Base-by-base conservation (phyloP, 2,797 vertebrate genomes). In the Coilia nasus region DNA sequence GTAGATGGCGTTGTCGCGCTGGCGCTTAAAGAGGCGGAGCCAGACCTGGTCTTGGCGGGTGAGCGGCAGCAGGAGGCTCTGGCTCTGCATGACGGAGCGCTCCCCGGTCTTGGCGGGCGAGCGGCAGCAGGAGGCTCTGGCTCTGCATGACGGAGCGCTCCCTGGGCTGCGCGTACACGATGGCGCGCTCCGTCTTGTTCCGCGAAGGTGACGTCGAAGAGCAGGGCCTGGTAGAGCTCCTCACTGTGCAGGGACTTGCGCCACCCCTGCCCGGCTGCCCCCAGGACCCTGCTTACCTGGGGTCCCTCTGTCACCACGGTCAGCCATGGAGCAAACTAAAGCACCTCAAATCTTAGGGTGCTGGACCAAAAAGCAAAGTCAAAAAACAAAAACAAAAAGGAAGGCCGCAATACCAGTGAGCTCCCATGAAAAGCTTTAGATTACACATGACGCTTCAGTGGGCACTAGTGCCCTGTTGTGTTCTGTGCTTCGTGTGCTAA, bases 81-180 rank as follows among this genome's bases (percentile, higher is more conserved):
- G 98, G 85, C 98, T 98, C 95, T 99, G 98, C 98, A 99, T 99
- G 93, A 99, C 98, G 94, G 98, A 99, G 88, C 98, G 97, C 88
- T 99, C 97, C 0, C 97, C 97, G 90, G 98, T 98, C 87, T 99
- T 98, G 0, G 97, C 97, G 0, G 83, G 85, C 93, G 87, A 99
- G 95, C 67, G 95, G 89, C 92, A 99, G 93, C 97, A 99, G 97
- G 85, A 99, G 88, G 82, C 97, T 99, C 94, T 99, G 98, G 85
- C 98, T 98, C 95, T 99, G 99, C 64, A 99, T 92, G 88, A 99
- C 98, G 71, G 96, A 98, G 0, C 89, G 94, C 83, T 96, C 96
- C 0, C 97, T 97, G 90, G 98, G 98, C 87, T 99, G 98, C 0
- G 97, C 97, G 0, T 99, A 99, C 62, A 99, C 92, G 88, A 99